A percentile compares a stretch with the other conserved stretches of the same genome.
Evolutionary conservation across 2,113 vertebrate species (phyloP).

Genomic region (Excalfactoria chinensis): DNA sequence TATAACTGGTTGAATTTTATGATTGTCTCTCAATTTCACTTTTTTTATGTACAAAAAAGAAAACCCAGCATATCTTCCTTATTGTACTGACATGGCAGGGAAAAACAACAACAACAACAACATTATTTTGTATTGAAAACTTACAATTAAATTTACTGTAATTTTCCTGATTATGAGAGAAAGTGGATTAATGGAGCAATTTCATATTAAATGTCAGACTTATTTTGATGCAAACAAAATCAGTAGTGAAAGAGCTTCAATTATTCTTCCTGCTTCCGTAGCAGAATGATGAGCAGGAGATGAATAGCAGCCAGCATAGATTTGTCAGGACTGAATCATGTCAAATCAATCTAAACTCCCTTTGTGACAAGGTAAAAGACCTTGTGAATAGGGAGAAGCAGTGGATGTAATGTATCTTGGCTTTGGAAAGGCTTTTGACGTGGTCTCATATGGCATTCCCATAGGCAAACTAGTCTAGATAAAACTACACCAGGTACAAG

Average conservation of each 20-base stretch:
- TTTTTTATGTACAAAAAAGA: not conserved
- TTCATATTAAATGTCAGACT: not conserved
- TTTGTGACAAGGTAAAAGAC: constrained; percentile 6
- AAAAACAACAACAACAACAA: rapidly evolving
- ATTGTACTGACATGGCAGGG: not conserved
- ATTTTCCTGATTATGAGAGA: not conserved
- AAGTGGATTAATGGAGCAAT: not conserved
- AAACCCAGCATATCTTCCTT: not conserved
- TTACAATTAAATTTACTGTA: not conserved
- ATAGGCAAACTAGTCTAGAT: not conserved
- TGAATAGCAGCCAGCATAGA: constrained; percentile 15
- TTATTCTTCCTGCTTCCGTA: not conserved
- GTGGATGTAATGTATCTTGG: not conserved
- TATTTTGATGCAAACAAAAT: not conserved
- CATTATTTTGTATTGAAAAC: not conserved
- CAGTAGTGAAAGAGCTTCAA: not conserved
- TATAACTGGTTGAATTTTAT: not conserved
- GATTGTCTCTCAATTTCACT: not conserved
- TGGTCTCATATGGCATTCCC: not conserved
- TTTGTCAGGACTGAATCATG: constrained; percentile 9
- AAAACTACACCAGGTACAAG: not conserved
- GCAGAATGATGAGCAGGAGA: not conserved
- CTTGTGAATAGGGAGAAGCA: not conserved
- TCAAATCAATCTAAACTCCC: not conserved
- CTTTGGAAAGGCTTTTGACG: not conserved